Evolutionary conservation across 2,888 invertebrate species (phyloP).

Genomic region (Listrodromus nycthemerus): DNA sequence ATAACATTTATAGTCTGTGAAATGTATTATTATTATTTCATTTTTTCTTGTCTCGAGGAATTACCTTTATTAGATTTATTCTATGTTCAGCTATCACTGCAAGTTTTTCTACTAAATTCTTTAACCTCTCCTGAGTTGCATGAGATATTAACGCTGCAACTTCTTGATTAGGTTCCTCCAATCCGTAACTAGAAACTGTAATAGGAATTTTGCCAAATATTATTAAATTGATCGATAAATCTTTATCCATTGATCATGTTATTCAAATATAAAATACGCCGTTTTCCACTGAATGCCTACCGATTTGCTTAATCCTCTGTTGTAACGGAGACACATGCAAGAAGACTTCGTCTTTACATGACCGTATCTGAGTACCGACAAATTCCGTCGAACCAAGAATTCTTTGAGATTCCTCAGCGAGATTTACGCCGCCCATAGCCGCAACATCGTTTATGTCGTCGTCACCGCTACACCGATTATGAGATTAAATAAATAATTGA

Average conservation of each 20-base stretch:
- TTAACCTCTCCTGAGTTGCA: slow-evolving; percentile 96
- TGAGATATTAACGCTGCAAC: slow-evolving; percentile 96
- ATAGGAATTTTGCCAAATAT: slow-evolving; percentile 52
- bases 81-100: slow-evolving; percentile 97
- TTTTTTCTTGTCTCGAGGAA: slow-evolving; percentile 25
- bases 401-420: slow-evolving; percentile 97
- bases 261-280: neutral
- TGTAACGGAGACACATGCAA: slow-evolving; percentile 92
- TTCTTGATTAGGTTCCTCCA: slow-evolving; percentile 94
- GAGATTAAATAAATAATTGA: slow-evolving; percentile 82
- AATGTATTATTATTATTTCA: neutral
- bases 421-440: slow-evolving; percentile 99
- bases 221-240: neutral
- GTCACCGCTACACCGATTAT: slow-evolving; percentile 90
- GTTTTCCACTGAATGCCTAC: slow-evolving; percentile 81
- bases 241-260: neutral
- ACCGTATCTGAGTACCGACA: slow-evolving; percentile 94
- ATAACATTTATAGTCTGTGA: neutral
- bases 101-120: slow-evolving; percentile 95
- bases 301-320: slow-evolving; percentile 90
- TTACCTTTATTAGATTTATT: slow-evolving; percentile 95
- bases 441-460: slow-evolving; percentile 99
- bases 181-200: slow-evolving; percentile 88
- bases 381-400: slow-evolving; percentile 96
- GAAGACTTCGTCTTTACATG: slow-evolving; percentile 97